Conservation (phyloP, 2,888 invertebrate genomes). For the Leptopilina myrica region DNA sequence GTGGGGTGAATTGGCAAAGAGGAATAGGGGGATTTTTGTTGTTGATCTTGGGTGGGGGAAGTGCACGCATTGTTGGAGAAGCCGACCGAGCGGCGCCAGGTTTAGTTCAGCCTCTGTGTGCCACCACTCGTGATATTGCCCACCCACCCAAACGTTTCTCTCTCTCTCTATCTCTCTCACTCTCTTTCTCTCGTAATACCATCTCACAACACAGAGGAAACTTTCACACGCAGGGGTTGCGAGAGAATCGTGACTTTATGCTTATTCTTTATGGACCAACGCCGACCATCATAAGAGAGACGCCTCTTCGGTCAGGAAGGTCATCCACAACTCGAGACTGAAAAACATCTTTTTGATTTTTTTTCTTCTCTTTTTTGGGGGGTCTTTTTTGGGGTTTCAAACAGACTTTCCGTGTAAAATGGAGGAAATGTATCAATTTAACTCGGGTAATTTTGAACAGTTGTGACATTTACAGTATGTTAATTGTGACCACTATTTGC, state of each 20-base stretch:
- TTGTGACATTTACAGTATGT: too few relatives aligned
- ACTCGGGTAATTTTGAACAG: too few relatives aligned
- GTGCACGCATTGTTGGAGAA: slow-evolving; percentile 69
- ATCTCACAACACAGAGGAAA: background rate
- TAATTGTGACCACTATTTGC: too few relatives aligned
- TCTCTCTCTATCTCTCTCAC: background rate
- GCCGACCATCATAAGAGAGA: slow-evolving; percentile 52
- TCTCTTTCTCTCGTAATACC: background rate
- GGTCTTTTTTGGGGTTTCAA: too few relatives aligned
- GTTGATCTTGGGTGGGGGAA: slow-evolving; percentile 5
- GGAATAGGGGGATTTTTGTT: slow-evolving; percentile 30
- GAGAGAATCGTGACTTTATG: slow-evolving; percentile 49
- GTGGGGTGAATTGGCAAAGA: slow-evolving; percentile 16
- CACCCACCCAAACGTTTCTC: slow-evolving; percentile 34
- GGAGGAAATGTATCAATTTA: too few relatives aligned
- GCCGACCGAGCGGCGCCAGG: slow-evolving; percentile 71
- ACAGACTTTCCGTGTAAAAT: too few relatives aligned
- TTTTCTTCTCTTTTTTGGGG: background rate
- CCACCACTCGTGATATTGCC: slow-evolving; percentile 43
- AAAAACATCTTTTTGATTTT: background rate
- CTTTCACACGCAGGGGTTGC: slow-evolving; percentile 37
- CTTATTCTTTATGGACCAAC: slow-evolving; percentile 42
- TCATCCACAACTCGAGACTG: slow-evolving; percentile 43
- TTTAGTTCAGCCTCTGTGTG: slow-evolving; percentile 60
- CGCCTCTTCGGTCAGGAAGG: slow-evolving; percentile 42